Evolutionary conservation across 2,888 invertebrate species (phyloP).

Genomic region (Platycnemis pennipes): DNA sequence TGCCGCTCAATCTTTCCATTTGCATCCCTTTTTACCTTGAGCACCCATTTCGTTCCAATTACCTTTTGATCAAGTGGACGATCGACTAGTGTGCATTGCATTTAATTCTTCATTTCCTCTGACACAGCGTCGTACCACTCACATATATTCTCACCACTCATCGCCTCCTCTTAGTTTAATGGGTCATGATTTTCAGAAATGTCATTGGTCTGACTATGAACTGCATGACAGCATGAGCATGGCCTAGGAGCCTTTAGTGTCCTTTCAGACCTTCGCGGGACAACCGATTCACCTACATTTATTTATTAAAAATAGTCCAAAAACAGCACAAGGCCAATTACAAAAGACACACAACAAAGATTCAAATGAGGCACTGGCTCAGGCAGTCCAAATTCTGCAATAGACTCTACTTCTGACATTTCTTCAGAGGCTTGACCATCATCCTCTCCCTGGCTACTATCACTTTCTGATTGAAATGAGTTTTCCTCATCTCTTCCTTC

Average conservation of each 20-base stretch:
- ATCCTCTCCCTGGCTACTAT: background rate
- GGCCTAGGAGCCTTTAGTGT: background rate
- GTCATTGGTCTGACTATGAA: background rate
- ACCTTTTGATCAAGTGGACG: conserved; percentile 69
- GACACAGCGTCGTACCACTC: background rate
- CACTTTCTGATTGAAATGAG: background rate
- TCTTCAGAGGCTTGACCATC: background rate
- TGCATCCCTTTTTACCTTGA: background rate
- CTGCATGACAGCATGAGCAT: background rate
- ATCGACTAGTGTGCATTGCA: conserved; percentile 72
- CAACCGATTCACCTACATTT: too few species aligned
- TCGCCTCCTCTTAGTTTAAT: too few species aligned
- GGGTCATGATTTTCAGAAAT: background rate
- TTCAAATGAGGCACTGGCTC: too few species aligned
- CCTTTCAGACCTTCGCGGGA: background rate
- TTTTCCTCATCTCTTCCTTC: background rate
- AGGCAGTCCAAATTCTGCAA: background rate
- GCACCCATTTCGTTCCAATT: background rate
- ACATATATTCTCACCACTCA: background rate
- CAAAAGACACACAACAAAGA: too few species aligned
- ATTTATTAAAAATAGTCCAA: too few species aligned
- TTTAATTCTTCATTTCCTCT: background rate
- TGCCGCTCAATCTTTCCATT: background rate
- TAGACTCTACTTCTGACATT: background rate
- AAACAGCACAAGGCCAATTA: too few species aligned